Conservation (phyloP, 2,113 vertebrate genomes). For the Nannobrachium achirus region DNA sequence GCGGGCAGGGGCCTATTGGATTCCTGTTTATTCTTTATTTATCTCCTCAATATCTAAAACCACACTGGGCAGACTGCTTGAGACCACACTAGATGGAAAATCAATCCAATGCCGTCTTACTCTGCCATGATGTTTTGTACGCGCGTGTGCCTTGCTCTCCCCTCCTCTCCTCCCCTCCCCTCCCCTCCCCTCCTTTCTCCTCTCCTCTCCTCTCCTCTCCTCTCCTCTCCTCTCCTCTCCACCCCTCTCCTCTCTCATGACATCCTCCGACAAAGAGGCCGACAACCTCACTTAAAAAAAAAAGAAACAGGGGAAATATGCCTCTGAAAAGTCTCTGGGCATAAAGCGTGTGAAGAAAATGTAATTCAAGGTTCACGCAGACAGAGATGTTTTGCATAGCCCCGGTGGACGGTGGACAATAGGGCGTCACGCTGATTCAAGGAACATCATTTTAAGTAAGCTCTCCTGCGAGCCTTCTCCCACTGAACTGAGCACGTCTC, state of each 20-base stretch:
- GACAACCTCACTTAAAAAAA: no score
- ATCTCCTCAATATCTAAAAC: constrained; percentile 46
- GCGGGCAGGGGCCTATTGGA: constrained; percentile 38
- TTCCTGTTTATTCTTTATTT: constrained; percentile 47
- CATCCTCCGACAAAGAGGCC: not conserved
- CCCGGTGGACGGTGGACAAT: constrained; percentile 55
- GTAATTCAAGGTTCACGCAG: constrained; percentile 31
- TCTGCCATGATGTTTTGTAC: not conserved
- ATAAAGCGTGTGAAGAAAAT: constrained; percentile 11
- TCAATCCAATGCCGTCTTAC: constrained; percentile 39
- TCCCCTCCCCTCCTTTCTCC: no score
- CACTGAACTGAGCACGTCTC: constrained; percentile 59
- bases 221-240: constrained; percentile 1
- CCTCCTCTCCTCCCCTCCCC: not conserved
- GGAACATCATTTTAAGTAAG: constrained; percentile 63
- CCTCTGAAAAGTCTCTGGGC: constrained; percentile 23
- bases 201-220: not conserved
- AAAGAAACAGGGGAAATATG: not conserved
- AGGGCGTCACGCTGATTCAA: constrained; percentile 56
- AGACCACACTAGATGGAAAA: constrained; percentile 42
- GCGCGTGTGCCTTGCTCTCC: not conserved
- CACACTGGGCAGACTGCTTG: constrained; percentile 12
- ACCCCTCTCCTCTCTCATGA: constrained; percentile 1
- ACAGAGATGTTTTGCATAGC: constrained; percentile 50
- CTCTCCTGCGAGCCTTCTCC: constrained; percentile 50